These are phyloP conservation scores for Melikaiella ostensackeni DNA, from an alignment of 2,888 invertebrate genomes.

Conservation along the genomic window DNA sequence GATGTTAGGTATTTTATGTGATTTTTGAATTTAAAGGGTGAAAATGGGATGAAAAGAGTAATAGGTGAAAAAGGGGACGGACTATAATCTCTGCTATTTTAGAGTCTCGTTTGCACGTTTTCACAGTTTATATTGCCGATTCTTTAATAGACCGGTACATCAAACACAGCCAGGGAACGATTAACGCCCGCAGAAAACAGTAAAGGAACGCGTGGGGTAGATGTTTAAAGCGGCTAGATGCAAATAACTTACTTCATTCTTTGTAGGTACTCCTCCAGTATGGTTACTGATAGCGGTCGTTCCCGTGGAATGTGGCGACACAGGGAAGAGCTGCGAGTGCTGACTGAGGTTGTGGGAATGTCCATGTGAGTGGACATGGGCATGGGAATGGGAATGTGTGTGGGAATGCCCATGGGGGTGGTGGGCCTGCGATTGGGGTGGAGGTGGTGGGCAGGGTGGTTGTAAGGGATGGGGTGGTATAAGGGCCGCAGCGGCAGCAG, in stretches of 20 bases:
- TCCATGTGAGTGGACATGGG: conserved; percentile 66
- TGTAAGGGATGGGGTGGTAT: conserved; percentile 78
- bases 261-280: conserved; percentile 67
- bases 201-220: neutral
- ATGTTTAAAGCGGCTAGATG: conserved; percentile 7
- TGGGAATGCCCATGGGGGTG: conserved; percentile 66
- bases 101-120: too few relatives aligned
- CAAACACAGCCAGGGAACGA: neutral
- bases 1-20: too few relatives aligned
- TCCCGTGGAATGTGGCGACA: conserved; percentile 71
- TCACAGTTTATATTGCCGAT: neutral
- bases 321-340: conserved; percentile 72
- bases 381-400: conserved; percentile 53
- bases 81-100: too few relatives aligned
- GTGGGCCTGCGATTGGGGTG: conserved; percentile 65
- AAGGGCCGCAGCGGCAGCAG: conserved; percentile 78
- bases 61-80: too few relatives aligned
- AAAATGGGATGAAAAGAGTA: too few relatives aligned
- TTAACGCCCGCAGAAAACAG: neutral
- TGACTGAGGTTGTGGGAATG: conserved; percentile 66
- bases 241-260: conserved; percentile 67
- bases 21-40: too few relatives aligned
- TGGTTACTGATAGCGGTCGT: conserved; percentile 68
- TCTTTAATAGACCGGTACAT: neutral
- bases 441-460: conserved; percentile 69